Conservation (phyloP, 2,113 vertebrate genomes). For the Mormyrus iriodes region DNA sequence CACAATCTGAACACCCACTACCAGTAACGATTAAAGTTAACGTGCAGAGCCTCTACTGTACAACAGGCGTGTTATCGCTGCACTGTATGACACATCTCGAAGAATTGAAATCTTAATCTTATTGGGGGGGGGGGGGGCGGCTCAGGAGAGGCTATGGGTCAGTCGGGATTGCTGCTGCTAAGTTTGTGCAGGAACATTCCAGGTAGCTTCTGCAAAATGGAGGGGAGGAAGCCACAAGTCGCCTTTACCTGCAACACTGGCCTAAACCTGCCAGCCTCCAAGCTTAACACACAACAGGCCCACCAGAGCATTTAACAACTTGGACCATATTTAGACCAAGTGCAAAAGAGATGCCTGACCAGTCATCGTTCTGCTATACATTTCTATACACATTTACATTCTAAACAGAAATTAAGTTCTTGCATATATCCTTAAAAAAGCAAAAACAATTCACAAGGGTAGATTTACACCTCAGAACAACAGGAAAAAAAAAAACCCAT, state of each 20-base stretch:
- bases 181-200: slow-evolving; percentile 29
- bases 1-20: slow-evolving; percentile 9
- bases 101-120: not conserved
- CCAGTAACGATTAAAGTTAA: slow-evolving; percentile 2
- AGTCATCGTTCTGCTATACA: slow-evolving; percentile 29
- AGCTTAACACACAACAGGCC: not conserved
- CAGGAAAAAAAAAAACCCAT: not conserved
- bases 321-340: slow-evolving; percentile 32
- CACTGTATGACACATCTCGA: not conserved
- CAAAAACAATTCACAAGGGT: slow-evolving; percentile 41
- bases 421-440: slow-evolving; percentile 46
- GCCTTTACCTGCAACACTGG: not conserved
- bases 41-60: not conserved
- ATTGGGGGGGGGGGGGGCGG: not conserved
- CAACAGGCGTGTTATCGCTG: not conserved
- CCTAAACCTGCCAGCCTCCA: not conserved
- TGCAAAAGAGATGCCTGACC: slow-evolving; percentile 13
- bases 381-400: slow-evolving; percentile 37
- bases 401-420: slow-evolving; percentile 35
- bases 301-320: not conserved
- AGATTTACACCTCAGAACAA: slow-evolving; percentile 44
- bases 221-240: not conserved
- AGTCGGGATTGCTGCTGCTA: slow-evolving; percentile 25
- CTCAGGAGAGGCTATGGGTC: not conserved
- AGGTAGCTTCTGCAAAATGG: slow-evolving; percentile 18